phyloP scores from a whole-genome alignment of 2,113 vertebrate genomes.

The Petromus typicus region DNA sequence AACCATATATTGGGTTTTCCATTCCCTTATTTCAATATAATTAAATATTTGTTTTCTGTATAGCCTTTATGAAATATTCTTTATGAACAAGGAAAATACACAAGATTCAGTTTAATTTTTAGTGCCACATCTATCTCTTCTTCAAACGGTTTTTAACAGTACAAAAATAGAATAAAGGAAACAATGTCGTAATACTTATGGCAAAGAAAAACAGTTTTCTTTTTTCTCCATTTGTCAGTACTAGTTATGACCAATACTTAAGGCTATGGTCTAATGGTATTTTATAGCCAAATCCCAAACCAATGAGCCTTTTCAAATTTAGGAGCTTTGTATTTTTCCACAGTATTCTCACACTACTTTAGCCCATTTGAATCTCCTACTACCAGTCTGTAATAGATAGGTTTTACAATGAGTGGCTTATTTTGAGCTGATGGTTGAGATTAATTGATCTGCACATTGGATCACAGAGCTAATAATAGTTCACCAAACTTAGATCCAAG shows the following conservation, averaged over 20 bases:
- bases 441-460: background rate
- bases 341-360: background rate
- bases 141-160: background rate
- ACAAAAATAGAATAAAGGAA: background rate
- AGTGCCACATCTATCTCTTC: background rate
- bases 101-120: slow-evolving; percentile 17
- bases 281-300: background rate
- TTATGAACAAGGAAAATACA: background rate
- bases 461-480: background rate
- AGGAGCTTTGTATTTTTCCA: slow-evolving; percentile 23
- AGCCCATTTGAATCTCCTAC: background rate
- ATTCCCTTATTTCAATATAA: background rate
- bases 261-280: background rate
- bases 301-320: slow-evolving; percentile 8
- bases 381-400: background rate
- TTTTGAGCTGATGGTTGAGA: slow-evolving; percentile 2
- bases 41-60: slow-evolving; percentile 23
- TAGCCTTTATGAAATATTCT: background rate
- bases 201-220: background rate
- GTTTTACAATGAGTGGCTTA: slow-evolving; percentile 21
- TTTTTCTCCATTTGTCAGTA: background rate
- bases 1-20: slow-evolving; percentile 36
- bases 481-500: background rate
- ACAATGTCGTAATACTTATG: background rate
- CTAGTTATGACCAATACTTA: background rate